Evolutionary conservation across 1,140 invertebrate species (phyloP), one percentile per base, ranked within the genome.

Genomic region (Zaprionus camerounensis): DNA sequence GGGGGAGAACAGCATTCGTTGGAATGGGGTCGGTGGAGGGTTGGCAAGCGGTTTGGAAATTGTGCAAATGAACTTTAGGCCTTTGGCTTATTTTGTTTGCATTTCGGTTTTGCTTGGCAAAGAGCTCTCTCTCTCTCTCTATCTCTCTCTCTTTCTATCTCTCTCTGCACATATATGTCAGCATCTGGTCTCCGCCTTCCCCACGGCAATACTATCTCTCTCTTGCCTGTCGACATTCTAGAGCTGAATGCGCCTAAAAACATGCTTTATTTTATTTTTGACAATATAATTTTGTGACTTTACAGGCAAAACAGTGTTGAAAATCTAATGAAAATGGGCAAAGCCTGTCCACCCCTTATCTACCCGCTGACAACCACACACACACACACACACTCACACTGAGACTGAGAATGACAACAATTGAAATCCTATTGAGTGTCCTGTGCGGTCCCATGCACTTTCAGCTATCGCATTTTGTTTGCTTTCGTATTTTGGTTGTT

Each of bases 31-130:
- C 6, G 28, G 28, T 3, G 9, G 15, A 41, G 26, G 24, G 34
- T 20, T 49, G 26, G 24, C 44, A 56, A 69, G 71, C 70, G 59
- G 76, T 74, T 74, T 78, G 65, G 70, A 90, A 90, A 91, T 82
- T 90, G 85, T 90, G 86, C 86, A 90, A 90, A 90, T 90, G 85
- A 90, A 90, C 85, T 90, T 90, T 90, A 90, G 85, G 85, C 85
- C 86, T 90, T 90, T 90, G 85, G 82, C 79, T 81, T 80, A 76
- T 82, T 85, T 90, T 90, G 85, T 90, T 90, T 90, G 86, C 68
- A 90, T 90, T 90, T 91, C 68, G 85, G 85, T 85, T 88, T 76
- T 75, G 62, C 63, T 74, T 46, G 46, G 64, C 68, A 31, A 80
- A 55, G 44, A 59, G 36, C 17, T 53, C 46, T 28, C 15, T 24